Evolutionary conservation across 2,888 invertebrate genomes (phyloP).

Genomic region (Eilema griseolum): DNA sequence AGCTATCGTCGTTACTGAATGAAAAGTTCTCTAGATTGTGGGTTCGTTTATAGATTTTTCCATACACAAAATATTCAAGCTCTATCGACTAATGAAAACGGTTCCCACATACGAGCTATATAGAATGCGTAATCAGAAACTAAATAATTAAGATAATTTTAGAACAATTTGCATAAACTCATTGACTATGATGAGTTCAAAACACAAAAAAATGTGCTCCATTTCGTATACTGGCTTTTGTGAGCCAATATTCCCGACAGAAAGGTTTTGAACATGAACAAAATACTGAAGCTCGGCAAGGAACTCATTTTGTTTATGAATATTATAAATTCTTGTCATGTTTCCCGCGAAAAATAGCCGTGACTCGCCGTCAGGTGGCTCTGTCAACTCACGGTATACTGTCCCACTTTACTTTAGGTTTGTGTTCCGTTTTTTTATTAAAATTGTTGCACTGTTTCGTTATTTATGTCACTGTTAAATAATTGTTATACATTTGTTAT

Average conservation of each 20-base stretch:
- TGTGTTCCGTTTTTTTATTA: constrained; percentile 30
- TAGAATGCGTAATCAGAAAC: not conserved
- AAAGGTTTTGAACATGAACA: constrained; percentile 26
- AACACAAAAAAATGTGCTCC: not conserved
- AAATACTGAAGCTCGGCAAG: constrained; percentile 33
- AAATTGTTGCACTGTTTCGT: constrained; percentile 23
- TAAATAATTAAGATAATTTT: not conserved
- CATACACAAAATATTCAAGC: no score
- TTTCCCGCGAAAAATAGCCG: constrained; percentile 55
- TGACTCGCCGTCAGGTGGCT: constrained; percentile 35
- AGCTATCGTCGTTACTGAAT: not conserved
- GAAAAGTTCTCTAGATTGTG: not conserved
- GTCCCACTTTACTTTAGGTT: constrained; percentile 16
- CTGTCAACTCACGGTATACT: constrained; percentile 19
- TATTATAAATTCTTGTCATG: constrained; percentile 69
- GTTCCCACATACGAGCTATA: no score
- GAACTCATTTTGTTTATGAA: constrained; percentile 71
- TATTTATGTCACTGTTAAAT: not conserved
- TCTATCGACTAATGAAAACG: no score
- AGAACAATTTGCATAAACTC: not conserved
- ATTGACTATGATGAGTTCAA: not conserved
- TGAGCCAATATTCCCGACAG: constrained; percentile 17
- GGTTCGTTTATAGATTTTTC: not conserved
- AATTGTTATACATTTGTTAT: not conserved
- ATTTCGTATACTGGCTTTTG: not conserved